phyloP scores from a whole-genome alignment of 2,797 vertebrate genomes.

The Clamator glandarius region DNA sequence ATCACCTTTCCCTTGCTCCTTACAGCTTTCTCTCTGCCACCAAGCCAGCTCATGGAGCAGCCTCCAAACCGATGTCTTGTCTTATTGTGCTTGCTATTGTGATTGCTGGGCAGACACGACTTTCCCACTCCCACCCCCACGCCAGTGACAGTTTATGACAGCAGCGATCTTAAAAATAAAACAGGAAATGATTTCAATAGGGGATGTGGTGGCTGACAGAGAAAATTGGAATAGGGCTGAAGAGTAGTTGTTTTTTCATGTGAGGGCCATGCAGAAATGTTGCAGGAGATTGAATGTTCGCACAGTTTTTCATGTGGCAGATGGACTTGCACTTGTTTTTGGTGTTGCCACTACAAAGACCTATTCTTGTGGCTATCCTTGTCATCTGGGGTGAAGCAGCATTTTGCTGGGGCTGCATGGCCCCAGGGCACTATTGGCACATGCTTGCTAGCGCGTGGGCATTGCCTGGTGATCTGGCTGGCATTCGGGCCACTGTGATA shows the following conservation, averaged over 20 bases:
- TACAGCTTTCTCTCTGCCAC: accelerated
- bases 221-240: conserved; percentile 26
- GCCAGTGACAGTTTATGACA: not conserved
- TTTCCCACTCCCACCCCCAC: not conserved
- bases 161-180: conserved; percentile 61
- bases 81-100: not conserved
- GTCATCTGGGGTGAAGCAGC: not conserved
- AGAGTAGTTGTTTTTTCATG: not conserved
- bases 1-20: not conserved
- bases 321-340: not conserved
- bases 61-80: accelerated
- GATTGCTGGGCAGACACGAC: not conserved
- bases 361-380: not conserved
- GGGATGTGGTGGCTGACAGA: conserved; percentile 54
- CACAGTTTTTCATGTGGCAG: not conserved
- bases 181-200: conserved; percentile 65
- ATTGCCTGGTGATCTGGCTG: not conserved
- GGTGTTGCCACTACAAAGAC: not conserved
- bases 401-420: not conserved
- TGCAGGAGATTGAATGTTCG: not conserved
- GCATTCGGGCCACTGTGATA: accelerated
- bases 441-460: accelerated
- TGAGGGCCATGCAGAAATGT: not conserved
- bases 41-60: accelerated
- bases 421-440: accelerated